Base-by-base conservation (phyloP, 2,113 vertebrate species). In the Gasterosteus aculeatus region DNA sequence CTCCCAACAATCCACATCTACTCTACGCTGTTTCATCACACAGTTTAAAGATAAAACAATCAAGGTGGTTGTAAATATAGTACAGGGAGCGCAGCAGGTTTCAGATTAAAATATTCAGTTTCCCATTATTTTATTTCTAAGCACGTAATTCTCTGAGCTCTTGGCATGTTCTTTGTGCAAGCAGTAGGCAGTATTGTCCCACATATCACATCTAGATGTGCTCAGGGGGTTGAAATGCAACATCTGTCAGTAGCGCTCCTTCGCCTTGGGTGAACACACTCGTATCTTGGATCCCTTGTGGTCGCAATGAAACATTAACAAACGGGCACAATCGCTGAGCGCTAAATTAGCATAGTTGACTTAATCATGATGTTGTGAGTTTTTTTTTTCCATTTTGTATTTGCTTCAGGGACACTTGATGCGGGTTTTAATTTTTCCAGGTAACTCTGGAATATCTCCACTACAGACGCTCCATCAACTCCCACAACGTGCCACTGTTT, bases 331-430 rank as follows among this genome's bases (percentile, higher is more conserved):
- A 74, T 39, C 1, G 5, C 42, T 62, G 41, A 53, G 38, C 58
- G 47, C 65, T 83, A 72, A 26, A 88, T 87, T 82, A 84, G 38
- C 70, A 66, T 77, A 61, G 62, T 3, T 83, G 75, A 86, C 73
- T 86, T 71, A 76, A 77, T 26, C 22, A 26, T 77, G 73, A 83
- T 54, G 71, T 51, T 47, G 42, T 56, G 57, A 64, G 66, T 5
- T 29, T 22, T 64, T 29, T 29, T 78, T 26, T 26, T 26, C 22
- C 22, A 3, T 61, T 38, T 12, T 54, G 33, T 35, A 19, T 67
- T 51, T 59, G 10, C 39, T 15, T 5, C 76, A 65, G 60, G 58
- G 58, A 38, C 16, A 74, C 68, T 82, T 49, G 59, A 86, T 83
- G 72, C 44, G 49, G 77, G 85, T 73, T 61, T 82, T 26, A 26